Conservation (phyloP, 1,140 invertebrate genomes). For the Apis laboriosa region DNA sequence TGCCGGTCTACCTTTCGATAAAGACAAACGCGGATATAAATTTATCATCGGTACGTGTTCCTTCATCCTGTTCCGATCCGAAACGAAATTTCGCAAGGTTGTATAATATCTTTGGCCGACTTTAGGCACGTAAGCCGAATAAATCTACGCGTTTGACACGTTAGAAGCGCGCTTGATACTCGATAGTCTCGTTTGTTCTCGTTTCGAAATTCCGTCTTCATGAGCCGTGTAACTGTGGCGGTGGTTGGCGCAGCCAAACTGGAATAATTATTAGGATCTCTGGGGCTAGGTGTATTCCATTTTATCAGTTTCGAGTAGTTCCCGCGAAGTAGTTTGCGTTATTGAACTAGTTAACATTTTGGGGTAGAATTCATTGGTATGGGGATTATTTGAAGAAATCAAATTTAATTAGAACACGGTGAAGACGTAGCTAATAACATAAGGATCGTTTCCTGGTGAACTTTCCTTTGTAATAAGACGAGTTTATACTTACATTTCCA, state of each 20-base stretch:
- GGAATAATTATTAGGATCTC: constrained; percentile 19
- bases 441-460: too few relatives aligned
- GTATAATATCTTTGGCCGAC: constrained; percentile 8
- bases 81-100: constrained; percentile 24
- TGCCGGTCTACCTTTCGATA: background rate
- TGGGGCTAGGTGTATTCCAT: background rate
- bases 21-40: constrained; percentile 30
- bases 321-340: background rate
- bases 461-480: background rate
- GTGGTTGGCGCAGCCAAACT: background rate
- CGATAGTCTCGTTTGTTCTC: constrained; percentile 6
- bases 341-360: background rate
- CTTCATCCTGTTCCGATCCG: background rate
- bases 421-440: background rate
- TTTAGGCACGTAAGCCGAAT: constrained; percentile 33
- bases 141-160: constrained; percentile 31
- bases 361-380: background rate
- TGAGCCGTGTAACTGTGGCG: background rate
- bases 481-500: too few relatives aligned
- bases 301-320: background rate
- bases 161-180: constrained; percentile 25
- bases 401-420: background rate
- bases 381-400: background rate
- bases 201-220: background rate
- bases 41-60: constrained; percentile 40